Conservation (phyloP, 2,797 vertebrate genomes). For the Danio aesculapii region DNA sequence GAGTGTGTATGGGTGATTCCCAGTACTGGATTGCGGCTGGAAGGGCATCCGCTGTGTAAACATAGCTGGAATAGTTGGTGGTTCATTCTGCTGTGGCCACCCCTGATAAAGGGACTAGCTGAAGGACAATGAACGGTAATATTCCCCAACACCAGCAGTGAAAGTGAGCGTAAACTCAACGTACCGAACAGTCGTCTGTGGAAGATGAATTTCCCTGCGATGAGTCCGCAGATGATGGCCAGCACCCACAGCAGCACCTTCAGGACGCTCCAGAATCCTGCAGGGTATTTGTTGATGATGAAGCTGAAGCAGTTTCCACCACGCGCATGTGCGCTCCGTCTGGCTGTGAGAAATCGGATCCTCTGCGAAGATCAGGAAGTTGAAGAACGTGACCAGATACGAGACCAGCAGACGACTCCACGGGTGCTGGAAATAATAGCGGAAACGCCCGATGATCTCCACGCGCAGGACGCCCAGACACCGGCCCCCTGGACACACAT, state of each 20-base stretch:
- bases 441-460: constrained; percentile 92
- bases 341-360: constrained; percentile 97
- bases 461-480: constrained; percentile 77
- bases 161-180: constrained; percentile 31
- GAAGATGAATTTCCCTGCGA: constrained; percentile 96
- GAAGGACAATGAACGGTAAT: too few species aligned
- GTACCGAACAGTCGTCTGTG: constrained; percentile 95
- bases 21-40: too few species aligned
- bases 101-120: too few species aligned
- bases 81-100: too few species aligned
- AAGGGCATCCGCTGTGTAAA: too few species aligned
- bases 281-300: constrained; percentile 95
- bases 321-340: constrained; percentile 95
- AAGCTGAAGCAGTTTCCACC: constrained; percentile 98
- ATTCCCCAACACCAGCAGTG: too few species aligned
- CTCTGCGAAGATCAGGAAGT: constrained; percentile 97
- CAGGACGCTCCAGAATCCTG: constrained; percentile 89
- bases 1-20: too few species aligned
- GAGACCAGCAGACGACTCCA: constrained; percentile 96
- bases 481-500: constrained; percentile 74
- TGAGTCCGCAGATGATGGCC: constrained; percentile 89
- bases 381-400: constrained; percentile 97
- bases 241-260: constrained; percentile 94
- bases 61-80: too few species aligned
- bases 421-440: constrained; percentile 98